Base-by-base conservation (phyloP, 2,888 invertebrate genomes). In the Atrina japonica region DNA sequence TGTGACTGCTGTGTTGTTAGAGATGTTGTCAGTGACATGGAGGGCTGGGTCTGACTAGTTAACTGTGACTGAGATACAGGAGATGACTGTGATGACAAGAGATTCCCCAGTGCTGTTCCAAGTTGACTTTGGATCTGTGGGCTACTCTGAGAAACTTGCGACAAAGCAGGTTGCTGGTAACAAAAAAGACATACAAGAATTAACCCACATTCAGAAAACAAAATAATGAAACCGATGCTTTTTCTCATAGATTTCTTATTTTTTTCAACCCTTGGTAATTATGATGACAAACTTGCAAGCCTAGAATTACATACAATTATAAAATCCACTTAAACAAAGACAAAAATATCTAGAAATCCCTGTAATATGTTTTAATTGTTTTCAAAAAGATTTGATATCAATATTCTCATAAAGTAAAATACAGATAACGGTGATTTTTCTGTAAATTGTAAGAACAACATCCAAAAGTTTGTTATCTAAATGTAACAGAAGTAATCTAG, bases 1-100 rank as follows among this genome's bases (percentile, higher is more conserved):
- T 60, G 50, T 41, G 50, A 35, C 47, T 41, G 47, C 45, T 67
- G 67, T 29, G 67, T 52, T 23, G 43, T 43, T 14, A 58, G 45
- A 25, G 60, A 41, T 3, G 49, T 49, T 16, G 67, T 35, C 43
- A 25, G 60, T 30, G 59, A 60, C 41, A 60, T 52, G 27, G 25
- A 43, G 16, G 59, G 29, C 41, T 27, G 60, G n/a, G 60, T 21
- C 52, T 59, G 60, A 43, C 60, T 52, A 60, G 60, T 23, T 50
- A 60, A 21, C 30, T 49, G 67, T 11, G 59, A 21, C 23, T 50
- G 25, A 30, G 64, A 53, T n/a, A 25, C 23, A 9, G 30, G 55
- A 6, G 35, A 35, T n/a, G 25, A 18, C 35, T 55, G 55, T 27
- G 25, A 40, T n/a, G 52, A 40, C 27, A 61, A 49, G 25, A 61